Evolutionary conservation across 2,113 vertebrate species (phyloP).

Genomic region (Nymphicus hollandicus): DNA sequence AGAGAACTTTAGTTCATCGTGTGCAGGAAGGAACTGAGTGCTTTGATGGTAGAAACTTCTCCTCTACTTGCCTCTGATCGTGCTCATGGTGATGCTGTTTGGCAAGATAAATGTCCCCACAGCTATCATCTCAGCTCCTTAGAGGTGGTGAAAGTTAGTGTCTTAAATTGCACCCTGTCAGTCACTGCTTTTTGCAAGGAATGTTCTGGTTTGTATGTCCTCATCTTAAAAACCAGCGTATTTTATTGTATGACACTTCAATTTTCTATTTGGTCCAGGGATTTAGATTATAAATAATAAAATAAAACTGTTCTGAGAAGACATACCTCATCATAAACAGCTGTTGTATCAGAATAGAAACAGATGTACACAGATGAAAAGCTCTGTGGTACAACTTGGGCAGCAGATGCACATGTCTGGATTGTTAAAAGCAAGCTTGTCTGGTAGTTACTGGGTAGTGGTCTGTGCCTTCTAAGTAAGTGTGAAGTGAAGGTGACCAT

Average conservation of each 20-base stretch:
- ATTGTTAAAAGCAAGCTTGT: background rate
- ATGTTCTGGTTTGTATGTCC: background rate
- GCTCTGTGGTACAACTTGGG: background rate
- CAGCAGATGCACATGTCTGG: background rate
- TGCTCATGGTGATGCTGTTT: background rate
- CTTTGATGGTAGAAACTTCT: background rate
- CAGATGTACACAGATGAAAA: background rate
- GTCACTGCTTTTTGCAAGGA: background rate
- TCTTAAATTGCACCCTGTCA: background rate
- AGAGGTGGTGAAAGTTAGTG: background rate
- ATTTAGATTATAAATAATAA: background rate
- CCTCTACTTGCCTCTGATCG: background rate
- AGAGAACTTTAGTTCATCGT: background rate
- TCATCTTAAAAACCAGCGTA: background rate
- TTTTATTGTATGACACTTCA: background rate
- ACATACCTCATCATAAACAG: background rate
- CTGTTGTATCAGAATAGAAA: background rate
- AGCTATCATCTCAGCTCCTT: background rate
- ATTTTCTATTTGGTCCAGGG: background rate
- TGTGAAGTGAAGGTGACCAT: background rate
- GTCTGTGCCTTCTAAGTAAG: background rate
- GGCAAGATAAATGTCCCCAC: background rate
- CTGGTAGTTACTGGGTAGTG: background rate
- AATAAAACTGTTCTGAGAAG: background rate
- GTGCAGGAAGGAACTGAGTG: background rate